Evolutionary conservation across 2,888 invertebrate species (phyloP), one percentile per base, ranked within the genome.

Genomic region (Orthosia gracilis): DNA sequence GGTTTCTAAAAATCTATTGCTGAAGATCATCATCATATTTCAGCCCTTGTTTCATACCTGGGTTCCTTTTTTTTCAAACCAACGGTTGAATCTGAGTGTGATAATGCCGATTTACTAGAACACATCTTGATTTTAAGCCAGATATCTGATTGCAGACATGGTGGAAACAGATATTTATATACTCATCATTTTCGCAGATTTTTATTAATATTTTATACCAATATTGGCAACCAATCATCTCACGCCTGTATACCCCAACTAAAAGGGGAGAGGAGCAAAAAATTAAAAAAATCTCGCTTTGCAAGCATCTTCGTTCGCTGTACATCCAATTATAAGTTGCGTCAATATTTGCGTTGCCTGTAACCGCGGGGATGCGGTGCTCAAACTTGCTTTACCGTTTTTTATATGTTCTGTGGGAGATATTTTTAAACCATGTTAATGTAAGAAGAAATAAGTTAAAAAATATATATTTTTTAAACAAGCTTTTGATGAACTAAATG

Each of bases 301-400:
- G 80, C 84, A 84, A 90, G 85, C 90, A 87, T 91, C 91, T 90
- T 89, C 83, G 73, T 73, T 71, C 73, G 68, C 84, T 84, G 85
- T 87, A 82, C 87, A 92, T 91, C 91, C 94, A 95, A 94, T 95
- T 95, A 95, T 94, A 93, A 90, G 88, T 88, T 80, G 85, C 52
- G 89, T 89, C 90, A 95, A 95, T 93, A 94, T 94, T 94, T 91
- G 87, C 86, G 47, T 52, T 67, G 80, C 82, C 80, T 83, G 80
- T 87, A 83, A 69, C 78, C 80, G 71, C 64, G 76, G 62, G 59
- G 40, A 69, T 57, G 76, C 45, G 91, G 47, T 81, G 67, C 86
- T 88, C 90, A 88, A 90, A 85, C 69, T 87, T 86, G 58, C 5
- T 17, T 23, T 18, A 47, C n/a, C 15, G 17, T 64, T 31, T 23